Evolutionary conservation across 2,888 invertebrate genomes (phyloP).

Genomic region (Tachina lurida): DNA sequence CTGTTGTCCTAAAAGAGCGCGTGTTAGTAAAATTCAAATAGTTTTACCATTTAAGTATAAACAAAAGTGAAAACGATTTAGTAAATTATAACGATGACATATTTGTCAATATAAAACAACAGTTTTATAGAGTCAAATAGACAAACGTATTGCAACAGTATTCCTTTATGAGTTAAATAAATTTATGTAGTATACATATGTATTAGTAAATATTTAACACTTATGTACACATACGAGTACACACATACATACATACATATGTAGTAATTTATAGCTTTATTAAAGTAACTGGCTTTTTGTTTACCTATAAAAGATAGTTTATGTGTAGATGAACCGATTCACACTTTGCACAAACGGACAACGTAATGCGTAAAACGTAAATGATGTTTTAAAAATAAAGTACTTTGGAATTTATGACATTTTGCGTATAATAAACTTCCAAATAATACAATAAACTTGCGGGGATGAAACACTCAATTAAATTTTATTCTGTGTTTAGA

Average conservation of each 20-base stretch:
- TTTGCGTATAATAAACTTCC: too few species aligned
- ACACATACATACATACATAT: neutral
- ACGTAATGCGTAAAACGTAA: too few species aligned
- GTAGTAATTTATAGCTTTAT: neutral
- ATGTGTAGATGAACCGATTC: too few species aligned
- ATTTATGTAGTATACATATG: neutral
- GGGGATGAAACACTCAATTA: too few species aligned
- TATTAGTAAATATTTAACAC: neutral
- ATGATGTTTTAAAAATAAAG: too few species aligned
- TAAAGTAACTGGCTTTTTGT: too few species aligned
- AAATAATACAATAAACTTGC: too few species aligned
- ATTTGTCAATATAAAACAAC: conserved; percentile 15
- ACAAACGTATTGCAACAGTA: neutral
- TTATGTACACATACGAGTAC: neutral
- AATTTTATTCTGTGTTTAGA: too few species aligned
- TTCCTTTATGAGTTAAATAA: neutral
- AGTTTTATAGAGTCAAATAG: neutral
- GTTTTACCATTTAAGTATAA: conserved; percentile 36
- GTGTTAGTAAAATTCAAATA: conserved; percentile 23
- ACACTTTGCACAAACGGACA: too few species aligned
- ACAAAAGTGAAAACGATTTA: conserved; percentile 51
- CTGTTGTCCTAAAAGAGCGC: neutral
- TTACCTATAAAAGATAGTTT: too few species aligned
- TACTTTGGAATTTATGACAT: too few species aligned
- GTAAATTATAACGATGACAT: neutral